Conservation (phyloP, 2,797 vertebrate genomes). For the Staurois parvus region DNA sequence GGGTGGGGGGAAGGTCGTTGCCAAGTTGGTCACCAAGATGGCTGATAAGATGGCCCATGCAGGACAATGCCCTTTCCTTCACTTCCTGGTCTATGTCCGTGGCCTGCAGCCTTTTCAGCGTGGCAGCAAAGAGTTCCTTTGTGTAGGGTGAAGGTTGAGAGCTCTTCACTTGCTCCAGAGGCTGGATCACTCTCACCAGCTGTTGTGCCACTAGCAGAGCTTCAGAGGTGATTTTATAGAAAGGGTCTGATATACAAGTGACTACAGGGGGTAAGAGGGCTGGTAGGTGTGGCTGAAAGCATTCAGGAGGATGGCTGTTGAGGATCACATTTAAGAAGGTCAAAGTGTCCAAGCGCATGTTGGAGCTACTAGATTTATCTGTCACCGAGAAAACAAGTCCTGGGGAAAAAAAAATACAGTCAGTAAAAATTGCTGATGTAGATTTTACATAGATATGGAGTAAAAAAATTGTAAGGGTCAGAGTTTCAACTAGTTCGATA, state of each 20-base stretch:
- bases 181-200: conserved; percentile 86
- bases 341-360: conserved; percentile 90
- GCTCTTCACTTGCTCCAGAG: conserved; percentile 72
- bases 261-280: conserved; percentile 84
- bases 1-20: conserved; percentile 80
- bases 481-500: too few species aligned
- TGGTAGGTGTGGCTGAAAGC: conserved; percentile 88
- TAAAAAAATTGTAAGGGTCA: too few species aligned
- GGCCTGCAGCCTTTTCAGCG: conserved; percentile 86
- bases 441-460: too few species aligned
- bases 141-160: conserved; percentile 85
- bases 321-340: conserved; percentile 89
- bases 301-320: conserved; percentile 83
- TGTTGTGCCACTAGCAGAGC: conserved; percentile 91
- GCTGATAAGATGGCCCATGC: conserved; percentile 88
- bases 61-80: conserved; percentile 92
- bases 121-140: conserved; percentile 81
- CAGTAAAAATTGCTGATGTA: neutral
- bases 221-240: conserved; percentile 93
- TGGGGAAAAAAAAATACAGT: conserved; percentile 62
- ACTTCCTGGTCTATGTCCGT: conserved; percentile 97
- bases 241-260: conserved; percentile 86
- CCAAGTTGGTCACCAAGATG: conserved; percentile 87
- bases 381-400: conserved; percentile 88
- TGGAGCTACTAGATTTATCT: conserved; percentile 89